A percentile compares a stretch with the other conserved stretches of the same genome.
Evolutionary conservation across 2,888 invertebrate species (phyloP).

Genomic region (Drosophila dives): DNA sequence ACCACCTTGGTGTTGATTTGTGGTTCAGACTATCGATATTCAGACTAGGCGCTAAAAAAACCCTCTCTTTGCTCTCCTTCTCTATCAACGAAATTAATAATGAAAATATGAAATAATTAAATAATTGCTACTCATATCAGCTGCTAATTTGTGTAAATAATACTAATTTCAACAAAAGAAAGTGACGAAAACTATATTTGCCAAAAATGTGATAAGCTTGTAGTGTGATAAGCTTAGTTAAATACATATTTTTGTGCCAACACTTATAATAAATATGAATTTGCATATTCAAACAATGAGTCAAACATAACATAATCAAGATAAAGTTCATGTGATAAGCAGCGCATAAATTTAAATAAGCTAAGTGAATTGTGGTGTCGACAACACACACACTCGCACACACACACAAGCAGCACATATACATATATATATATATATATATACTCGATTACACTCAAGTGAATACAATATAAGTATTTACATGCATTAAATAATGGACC

Average conservation of each 20-base stretch:
- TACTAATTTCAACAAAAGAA: background rate
- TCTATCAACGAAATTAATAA: background rate
- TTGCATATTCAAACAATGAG: conserved; percentile 20
- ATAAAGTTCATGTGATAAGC: conserved; percentile 80
- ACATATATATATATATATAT: background rate
- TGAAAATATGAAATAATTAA: background rate
- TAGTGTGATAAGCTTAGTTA: conserved; percentile 12
- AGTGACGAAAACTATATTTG: background rate
- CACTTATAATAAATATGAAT: conserved; percentile 1
- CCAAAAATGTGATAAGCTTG: conserved; percentile 18
- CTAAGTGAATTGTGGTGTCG: conserved; percentile 73
- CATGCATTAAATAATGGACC: conserved; percentile 63
- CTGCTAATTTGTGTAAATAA: background rate
- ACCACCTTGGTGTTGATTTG: conserved; percentile 1
- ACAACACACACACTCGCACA: conserved; percentile 21
- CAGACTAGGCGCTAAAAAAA: background rate
- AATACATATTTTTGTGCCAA: background rate
- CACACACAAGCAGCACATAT: background rate
- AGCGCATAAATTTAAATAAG: conserved; percentile 76
- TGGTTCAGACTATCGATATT: background rate
- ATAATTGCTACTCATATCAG: background rate
- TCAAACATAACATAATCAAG: conserved; percentile 69
- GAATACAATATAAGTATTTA: conserved; percentile 21
- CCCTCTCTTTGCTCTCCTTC: background rate
- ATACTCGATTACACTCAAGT: conserved; percentile 17